These are phyloP conservation scores for Drosophila pallidifrons DNA, from an alignment of 1,140 invertebrate genomes.

Conservation along the genomic window DNA sequence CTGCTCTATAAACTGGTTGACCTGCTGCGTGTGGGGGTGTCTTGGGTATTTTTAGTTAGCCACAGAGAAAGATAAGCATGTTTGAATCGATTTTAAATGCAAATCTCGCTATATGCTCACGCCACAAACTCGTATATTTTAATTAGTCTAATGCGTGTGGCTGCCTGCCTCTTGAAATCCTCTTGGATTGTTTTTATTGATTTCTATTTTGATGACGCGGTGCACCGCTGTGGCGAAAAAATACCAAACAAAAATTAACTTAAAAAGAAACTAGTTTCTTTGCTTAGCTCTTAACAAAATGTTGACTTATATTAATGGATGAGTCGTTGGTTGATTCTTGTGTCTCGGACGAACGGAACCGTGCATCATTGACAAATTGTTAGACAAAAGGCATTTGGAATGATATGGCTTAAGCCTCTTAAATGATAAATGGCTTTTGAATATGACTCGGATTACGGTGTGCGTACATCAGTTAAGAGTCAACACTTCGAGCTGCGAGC, in stretches of 20 bases:
- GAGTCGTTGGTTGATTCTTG: constrained; percentile 51
- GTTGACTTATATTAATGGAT: constrained; percentile 68
- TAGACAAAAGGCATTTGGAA: constrained; percentile 52
- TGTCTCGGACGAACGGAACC: constrained; percentile 22
- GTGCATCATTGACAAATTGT: constrained; percentile 76
- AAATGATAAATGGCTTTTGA: constrained; percentile 74
- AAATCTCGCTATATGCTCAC: constrained; percentile 64
- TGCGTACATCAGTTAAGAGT: constrained; percentile 72
- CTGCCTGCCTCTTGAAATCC: constrained; percentile 43
- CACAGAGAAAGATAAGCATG: constrained; percentile 35
- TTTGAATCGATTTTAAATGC: constrained; percentile 74
- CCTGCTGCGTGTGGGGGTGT: constrained; percentile 61
- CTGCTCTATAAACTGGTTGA: constrained; percentile 65
- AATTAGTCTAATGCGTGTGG: constrained; percentile 70
- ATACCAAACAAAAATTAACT: constrained; percentile 8
- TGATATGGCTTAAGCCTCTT: constrained; percentile 54
- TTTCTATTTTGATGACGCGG: constrained; percentile 60
- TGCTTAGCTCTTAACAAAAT: constrained; percentile 14
- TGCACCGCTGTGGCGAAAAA: constrained; percentile 46
- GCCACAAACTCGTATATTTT: constrained; percentile 62
- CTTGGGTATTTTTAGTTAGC: constrained; percentile 55
- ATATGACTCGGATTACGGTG: constrained; percentile 70
- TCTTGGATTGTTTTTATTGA: constrained; percentile 57
- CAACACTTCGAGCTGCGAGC: constrained; percentile 53
- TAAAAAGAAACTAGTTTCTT: constrained; percentile 38